Evolutionary conservation across 2,113 vertebrate genomes (phyloP).

Genomic region (Cinclus mexicanus): DNA sequence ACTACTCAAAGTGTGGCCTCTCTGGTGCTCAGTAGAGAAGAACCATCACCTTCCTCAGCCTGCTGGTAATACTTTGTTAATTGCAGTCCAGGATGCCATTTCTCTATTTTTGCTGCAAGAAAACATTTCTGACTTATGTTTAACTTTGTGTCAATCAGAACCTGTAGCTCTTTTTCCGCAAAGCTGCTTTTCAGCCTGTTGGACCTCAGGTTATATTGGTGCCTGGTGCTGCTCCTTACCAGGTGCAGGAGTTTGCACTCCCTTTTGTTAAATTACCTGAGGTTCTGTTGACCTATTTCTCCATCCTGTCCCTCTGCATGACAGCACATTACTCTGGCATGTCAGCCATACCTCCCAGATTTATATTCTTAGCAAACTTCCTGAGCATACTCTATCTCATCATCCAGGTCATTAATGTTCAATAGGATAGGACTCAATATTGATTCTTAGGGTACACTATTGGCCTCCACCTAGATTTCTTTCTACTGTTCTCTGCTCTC

Average conservation of each 20-base stretch:
- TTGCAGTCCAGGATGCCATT: neutral
- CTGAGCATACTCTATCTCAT: neutral
- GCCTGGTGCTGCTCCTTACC: neutral
- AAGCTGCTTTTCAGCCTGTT: neutral
- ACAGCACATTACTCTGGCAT: neutral
- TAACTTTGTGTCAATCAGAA: neutral
- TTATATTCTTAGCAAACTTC: neutral
- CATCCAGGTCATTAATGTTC: neutral
- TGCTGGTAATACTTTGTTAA: neutral
- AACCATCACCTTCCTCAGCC: neutral
- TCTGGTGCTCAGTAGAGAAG: neutral
- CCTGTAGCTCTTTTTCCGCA: neutral
- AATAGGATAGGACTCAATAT: neutral
- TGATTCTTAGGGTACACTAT: neutral
- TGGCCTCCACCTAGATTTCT: neutral
- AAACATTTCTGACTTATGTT: neutral
- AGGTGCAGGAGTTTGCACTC: neutral
- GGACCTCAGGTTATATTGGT: neutral
- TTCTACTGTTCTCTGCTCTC: neutral
- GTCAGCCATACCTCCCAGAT: neutral
- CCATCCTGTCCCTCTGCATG: neutral
- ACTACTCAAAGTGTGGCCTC: neutral
- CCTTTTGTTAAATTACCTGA: neutral
- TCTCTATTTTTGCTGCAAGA: neutral
- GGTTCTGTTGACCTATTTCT: neutral